Evolutionary conservation across 2,113 vertebrate genomes (phyloP), one percentile per base, ranked within the genome.

Genomic region (Tyto alba): DNA sequence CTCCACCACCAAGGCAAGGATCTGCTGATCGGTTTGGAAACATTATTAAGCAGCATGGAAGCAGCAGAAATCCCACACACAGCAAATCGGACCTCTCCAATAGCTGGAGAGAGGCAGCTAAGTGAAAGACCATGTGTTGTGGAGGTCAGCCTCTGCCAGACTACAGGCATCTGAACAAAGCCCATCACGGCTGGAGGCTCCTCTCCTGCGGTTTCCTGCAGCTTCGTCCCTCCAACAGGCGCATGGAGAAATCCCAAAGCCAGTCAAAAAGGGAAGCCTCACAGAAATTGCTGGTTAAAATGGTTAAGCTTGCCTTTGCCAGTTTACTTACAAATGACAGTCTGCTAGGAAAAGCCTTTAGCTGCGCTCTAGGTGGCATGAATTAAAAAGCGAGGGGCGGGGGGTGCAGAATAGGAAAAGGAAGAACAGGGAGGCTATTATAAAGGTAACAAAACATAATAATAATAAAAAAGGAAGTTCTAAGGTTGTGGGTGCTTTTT

Each of bases 81-180:
- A 92, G 88, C 63, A 96, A 59, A 78, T 16, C 7, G 0, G 66
- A 94, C 43, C 17, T 67, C 72, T 93, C 47, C 92, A 90, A 40
- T 10, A 64, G 79, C 59, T 34, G 17, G 18, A 63, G 55, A 93
- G 60, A 90, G 47, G 56, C 72, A 81, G 52, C 59, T 45, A 93
- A 90, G 76, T 89, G 60, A 94, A 96, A 96, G 79, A 72, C 48
- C 83, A 85, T 50, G 92, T 63, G 63, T 20, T 66, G 47, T 5
- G 10, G 68, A 88, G 85, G 90, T 93, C 92, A 94, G 79, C 36
- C 84, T 84, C 85, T 94, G 82, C 56, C 88, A 94, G 82, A 86
- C 76, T 81, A 73, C 79, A 84, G 64, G 34, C 63, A 88, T 56
- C 63, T 34, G 40, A 94, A 96, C 90, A 96, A 95, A 88, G 90